Conservation (phyloP, 1,140 invertebrate species). For the Aporrectodea caliginosa region DNA sequence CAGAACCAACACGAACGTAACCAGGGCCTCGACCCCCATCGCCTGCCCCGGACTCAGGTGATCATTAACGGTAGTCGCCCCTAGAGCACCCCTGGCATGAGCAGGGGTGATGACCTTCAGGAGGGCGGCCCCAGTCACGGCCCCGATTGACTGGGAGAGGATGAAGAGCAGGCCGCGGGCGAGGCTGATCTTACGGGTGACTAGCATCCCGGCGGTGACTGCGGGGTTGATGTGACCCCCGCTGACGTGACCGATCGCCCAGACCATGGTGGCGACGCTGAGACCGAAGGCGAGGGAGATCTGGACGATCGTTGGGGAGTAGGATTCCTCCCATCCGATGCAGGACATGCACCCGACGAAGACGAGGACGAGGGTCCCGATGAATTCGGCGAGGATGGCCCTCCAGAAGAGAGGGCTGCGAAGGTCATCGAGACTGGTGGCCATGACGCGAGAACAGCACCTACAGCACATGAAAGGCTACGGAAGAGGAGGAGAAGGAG, state of each 20-base stretch:
- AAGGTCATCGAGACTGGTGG: conserved; percentile 35
- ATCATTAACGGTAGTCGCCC: conserved; percentile 57
- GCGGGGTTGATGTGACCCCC: conserved; percentile 54
- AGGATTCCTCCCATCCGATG: conserved; percentile 56
- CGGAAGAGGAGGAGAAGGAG: too few species aligned
- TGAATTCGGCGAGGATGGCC: conserved; percentile 73
- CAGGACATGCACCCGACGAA: conserved; percentile 28
- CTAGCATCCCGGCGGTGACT: conserved; percentile 47
- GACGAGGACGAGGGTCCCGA: conserved; percentile 32
- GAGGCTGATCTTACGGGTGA: conserved; percentile 62
- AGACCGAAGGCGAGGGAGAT: conserved; percentile 84
- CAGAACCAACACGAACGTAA: conserved; percentile 82
- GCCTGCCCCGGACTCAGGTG: conserved; percentile 61
- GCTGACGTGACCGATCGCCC: conserved; percentile 48
- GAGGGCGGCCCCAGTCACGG: conserved; percentile 70
- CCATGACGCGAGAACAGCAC: too few species aligned
- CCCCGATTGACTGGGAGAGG: conserved; percentile 63
- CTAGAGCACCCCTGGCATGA: conserved; percentile 56
- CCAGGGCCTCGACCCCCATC: conserved; percentile 75
- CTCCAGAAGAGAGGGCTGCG: conserved; percentile 72
- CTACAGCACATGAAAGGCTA: too few species aligned
- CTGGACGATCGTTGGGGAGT: conserved; percentile 63
- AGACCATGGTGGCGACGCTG: conserved; percentile 67
- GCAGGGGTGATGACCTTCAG: conserved; percentile 60
- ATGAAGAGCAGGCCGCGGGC: conserved; percentile 47